Conservation (phyloP, 2,888 invertebrate species). For the Lathronympha strigana region DNA sequence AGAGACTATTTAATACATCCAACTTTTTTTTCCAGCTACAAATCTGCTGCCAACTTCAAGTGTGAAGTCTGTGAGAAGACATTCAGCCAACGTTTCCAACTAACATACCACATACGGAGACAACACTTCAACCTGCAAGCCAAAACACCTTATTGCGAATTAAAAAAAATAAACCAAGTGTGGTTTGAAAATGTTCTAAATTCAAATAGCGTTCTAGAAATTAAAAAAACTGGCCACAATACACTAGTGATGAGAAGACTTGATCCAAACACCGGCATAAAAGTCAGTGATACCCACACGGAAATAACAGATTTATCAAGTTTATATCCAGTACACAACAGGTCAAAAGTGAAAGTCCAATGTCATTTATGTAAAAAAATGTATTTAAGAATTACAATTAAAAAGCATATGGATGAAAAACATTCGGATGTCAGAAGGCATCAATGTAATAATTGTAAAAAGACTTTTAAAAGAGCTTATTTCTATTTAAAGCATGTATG, state of each 20-base stretch:
- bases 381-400: conserved; percentile 34
- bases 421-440: conserved; percentile 27
- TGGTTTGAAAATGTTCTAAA: conserved; percentile 68
- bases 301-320: conserved; percentile 51
- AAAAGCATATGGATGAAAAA: conserved; percentile 39
- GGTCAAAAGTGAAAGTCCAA: conserved; percentile 21
- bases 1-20: neutral
- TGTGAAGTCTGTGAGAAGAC: conserved; percentile 55
- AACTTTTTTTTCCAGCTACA: conserved; percentile 20
- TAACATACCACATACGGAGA: conserved; percentile 60
- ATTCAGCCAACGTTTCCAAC: conserved; percentile 45
- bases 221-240: conserved; percentile 58
- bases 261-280: conserved; percentile 48
- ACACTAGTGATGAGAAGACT: conserved; percentile 55
- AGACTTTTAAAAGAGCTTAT: conserved; percentile 34
- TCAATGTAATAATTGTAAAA: conserved; percentile 40
- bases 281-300: conserved; percentile 46
- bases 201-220: conserved; percentile 56
- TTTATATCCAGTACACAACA: conserved; percentile 48
- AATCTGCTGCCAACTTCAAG: conserved; percentile 7
- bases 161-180: conserved; percentile 60
- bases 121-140: conserved; percentile 60
- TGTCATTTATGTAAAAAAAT: conserved; percentile 36
- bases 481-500: conserved; percentile 38
- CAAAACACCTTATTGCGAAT: conserved; percentile 48